A percentile compares a stretch with the other conserved stretches of the same genome.
Conservation (phyloP, 2,113 vertebrate species). For the Gambusia affinis region DNA sequence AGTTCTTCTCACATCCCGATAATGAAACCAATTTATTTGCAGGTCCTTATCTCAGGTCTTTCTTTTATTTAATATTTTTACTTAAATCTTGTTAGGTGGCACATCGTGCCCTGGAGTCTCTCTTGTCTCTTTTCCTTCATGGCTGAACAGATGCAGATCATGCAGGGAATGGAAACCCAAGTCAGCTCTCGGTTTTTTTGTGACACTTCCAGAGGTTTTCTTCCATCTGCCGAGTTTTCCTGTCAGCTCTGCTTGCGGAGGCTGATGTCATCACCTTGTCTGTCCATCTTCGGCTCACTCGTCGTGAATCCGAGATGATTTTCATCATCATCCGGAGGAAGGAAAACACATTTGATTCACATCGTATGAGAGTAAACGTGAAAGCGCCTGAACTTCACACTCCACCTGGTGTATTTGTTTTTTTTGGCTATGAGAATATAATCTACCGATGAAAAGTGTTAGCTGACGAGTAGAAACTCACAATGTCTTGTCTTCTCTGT, state of each 20-base stretch:
- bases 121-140: neutral
- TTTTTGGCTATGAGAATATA: neutral
- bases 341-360: neutral
- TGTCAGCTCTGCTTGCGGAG: slow-evolving; percentile 22
- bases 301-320: neutral
- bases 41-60: no score
- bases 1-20: no score
- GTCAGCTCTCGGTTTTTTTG: slow-evolving; percentile 42
- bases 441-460: slow-evolving; percentile 4
- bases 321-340: neutral
- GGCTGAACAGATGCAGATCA: slow-evolving; percentile 23
- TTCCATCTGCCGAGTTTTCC: slow-evolving; percentile 30
- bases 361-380: neutral
- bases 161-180: slow-evolving; percentile 42
- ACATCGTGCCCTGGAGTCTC: neutral
- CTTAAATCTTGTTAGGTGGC: neutral
- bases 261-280: slow-evolving; percentile 46
- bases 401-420: slow-evolving; percentile 4
- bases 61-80: no score
- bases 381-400: neutral
- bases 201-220: slow-evolving; percentile 32
- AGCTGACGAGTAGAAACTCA: slow-evolving; percentile 9
- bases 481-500: slow-evolving; percentile 7
- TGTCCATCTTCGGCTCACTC: neutral
- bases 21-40: no score